Evolutionary conservation across 2,888 invertebrate genomes (phyloP).

Genomic region (Hypercompe scribonia): DNA sequence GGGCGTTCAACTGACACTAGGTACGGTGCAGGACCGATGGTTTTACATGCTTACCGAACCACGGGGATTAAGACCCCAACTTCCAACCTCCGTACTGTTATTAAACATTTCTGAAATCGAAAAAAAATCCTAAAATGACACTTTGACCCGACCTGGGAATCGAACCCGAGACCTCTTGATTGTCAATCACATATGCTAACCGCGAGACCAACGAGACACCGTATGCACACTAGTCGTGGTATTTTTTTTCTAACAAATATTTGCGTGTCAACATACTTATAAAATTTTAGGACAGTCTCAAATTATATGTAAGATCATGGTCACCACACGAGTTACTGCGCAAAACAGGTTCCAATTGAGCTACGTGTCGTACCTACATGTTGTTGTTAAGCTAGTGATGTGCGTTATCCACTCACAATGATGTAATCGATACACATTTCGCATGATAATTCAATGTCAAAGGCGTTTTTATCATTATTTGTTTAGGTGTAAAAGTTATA

Average conservation of each 20-base stretch:
- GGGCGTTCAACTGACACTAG: too few relatives aligned
- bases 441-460: constrained; percentile 19
- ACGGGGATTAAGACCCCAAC: too few relatives aligned
- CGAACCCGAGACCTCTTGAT: too few relatives aligned
- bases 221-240: too few relatives aligned
- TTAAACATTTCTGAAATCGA: too few relatives aligned
- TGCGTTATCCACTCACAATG: constrained; percentile 30
- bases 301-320: constrained; percentile 22
- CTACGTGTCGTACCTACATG: constrained; percentile 57
- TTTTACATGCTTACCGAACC: too few relatives aligned
- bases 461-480: constrained; percentile 13
- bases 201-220: too few relatives aligned
- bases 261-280: background rate
- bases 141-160: too few relatives aligned
- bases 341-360: constrained; percentile 61
- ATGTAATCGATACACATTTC: constrained; percentile 22
- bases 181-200: too few relatives aligned
- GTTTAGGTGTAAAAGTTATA: constrained; percentile 6
- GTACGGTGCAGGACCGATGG: too few relatives aligned
- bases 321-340: constrained; percentile 52
- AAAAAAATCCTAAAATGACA: too few relatives aligned
- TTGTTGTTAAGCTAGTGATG: constrained; percentile 51
- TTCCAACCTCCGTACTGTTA: too few relatives aligned
- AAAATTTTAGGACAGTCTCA: constrained; percentile 1
- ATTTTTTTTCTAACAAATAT: background rate